Base-by-base conservation (phyloP, 2,888 invertebrate species). In the Polymixis flavicincta region DNA sequence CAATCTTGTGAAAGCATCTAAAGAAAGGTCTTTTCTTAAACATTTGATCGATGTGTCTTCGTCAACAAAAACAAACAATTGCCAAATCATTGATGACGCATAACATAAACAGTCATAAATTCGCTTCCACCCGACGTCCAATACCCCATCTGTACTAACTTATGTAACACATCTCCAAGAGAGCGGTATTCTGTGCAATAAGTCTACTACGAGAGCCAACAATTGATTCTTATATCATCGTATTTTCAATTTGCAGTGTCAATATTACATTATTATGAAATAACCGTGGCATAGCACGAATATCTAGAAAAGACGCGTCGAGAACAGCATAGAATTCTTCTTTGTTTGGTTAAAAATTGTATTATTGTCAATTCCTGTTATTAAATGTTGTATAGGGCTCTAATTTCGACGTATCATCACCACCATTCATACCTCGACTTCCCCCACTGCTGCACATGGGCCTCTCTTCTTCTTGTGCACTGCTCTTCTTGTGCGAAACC, bases 161-260 rank as follows among this genome's bases (percentile, higher is more conserved):
- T 87, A 85, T 63, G 60, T 76, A 87, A 86, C 61, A 61, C 37
- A 32, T 71, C 57, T 60, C 13, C 37, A 61, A 74, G 83, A 76
- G 83, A 87, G 54, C 71, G 81, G 37, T 60, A 48, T 80, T 74
- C 73, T 61, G 32, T 70, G 66, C 71, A 80, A 80, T 70, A 81
- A 76, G 70, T 37, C 76, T 61, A 61, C 71, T 1, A 67, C 52
- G 52, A 85, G 59, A 32, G 42, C 50, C 48, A 74, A 80, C 78
- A 85, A 87, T 87, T 76, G 78, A 70, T 70, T 85, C 85, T 86
- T 86, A 86, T 87, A 72, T 85, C 83, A 87, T 63, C 59, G 50
- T 1, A 52, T 72, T 82, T 84, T 80, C 66, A 83, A 84, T 82
- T 80, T 74, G 55, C 52, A 80, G 13, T 65, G 67, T 80, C 67